Conservation (phyloP, 2,888 invertebrate genomes). For the Drosophila austrosaltans region DNA sequence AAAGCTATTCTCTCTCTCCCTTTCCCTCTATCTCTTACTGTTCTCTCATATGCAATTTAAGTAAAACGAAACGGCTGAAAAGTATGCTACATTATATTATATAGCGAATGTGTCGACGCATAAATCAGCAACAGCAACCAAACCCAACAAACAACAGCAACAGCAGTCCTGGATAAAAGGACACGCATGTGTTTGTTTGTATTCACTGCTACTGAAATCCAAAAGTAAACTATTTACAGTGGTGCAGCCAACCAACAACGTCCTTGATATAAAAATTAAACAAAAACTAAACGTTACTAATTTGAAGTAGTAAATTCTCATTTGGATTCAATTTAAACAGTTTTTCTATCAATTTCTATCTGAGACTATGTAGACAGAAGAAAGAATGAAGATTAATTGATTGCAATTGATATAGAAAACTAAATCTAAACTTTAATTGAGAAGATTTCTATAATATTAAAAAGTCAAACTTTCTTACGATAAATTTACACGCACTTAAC, state of each 20-base stretch:
- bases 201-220: slow-evolving; percentile 2
- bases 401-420: neutral
- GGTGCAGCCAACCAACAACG: neutral
- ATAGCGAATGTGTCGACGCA: slow-evolving; percentile 24
- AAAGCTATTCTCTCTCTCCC: slow-evolving; percentile 23
- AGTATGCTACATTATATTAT: slow-evolving; percentile 42
- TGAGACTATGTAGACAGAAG: neutral
- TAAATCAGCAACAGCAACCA: slow-evolving; percentile 28
- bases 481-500: no score
- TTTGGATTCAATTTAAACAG: neutral
- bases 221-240: slow-evolving; percentile 19
- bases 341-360: neutral
- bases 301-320: neutral
- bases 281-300: neutral
- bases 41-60: slow-evolving; percentile 4
- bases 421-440: no score
- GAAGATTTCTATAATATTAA: no score
- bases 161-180: slow-evolving; percentile 9
- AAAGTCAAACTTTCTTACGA: no score
- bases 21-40: neutral
- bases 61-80: slow-evolving; percentile 21
- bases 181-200: slow-evolving; percentile 22
- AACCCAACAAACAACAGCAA: slow-evolving; percentile 1
- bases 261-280: neutral
- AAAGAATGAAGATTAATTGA: neutral